Conservation (phyloP, 2,888 invertebrate species). For the Hypomecis atomaria region DNA sequence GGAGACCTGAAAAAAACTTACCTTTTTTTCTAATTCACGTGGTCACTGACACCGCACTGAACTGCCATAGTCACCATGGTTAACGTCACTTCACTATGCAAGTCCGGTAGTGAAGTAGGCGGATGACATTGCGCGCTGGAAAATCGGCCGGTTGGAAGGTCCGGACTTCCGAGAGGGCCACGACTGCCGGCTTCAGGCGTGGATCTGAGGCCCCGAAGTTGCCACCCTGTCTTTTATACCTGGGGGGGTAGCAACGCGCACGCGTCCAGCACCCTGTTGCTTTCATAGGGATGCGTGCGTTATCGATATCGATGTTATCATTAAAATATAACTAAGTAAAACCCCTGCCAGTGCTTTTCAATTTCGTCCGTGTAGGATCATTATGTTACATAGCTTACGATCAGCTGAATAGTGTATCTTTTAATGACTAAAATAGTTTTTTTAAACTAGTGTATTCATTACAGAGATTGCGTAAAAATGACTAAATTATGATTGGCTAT, state of each 20-base stretch:
- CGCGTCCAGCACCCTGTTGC: constrained; percentile 84
- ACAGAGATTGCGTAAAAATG: no score
- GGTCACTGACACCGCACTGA: constrained; percentile 51
- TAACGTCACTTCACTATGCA: constrained; percentile 56
- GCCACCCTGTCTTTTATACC: constrained; percentile 68
- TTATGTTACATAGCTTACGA: no score
- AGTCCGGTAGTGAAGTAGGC: constrained; percentile 49
- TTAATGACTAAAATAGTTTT: no score
- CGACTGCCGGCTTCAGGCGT: constrained; percentile 63
- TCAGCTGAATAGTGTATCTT: no score
- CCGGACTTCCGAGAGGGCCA: constrained; percentile 52
- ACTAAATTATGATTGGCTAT: no score
- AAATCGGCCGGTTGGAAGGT: constrained; percentile 46
- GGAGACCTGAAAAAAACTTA: constrained; percentile 48
- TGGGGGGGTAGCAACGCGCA: constrained; percentile 75
- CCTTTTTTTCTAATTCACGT: constrained; percentile 60
- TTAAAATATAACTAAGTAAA: no score
- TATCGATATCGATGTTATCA: constrained; percentile 53
- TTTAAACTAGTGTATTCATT: not conserved
- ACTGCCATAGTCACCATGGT: constrained; percentile 58
- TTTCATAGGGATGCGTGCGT: constrained; percentile 64
- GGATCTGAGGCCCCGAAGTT: constrained; percentile 65
- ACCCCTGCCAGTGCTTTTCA: no score
- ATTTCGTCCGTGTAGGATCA: no score
- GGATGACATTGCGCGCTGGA: constrained; percentile 59